Evolutionary conservation across 2,888 invertebrate species (phyloP).

Genomic region (Agrotis clavis): DNA sequence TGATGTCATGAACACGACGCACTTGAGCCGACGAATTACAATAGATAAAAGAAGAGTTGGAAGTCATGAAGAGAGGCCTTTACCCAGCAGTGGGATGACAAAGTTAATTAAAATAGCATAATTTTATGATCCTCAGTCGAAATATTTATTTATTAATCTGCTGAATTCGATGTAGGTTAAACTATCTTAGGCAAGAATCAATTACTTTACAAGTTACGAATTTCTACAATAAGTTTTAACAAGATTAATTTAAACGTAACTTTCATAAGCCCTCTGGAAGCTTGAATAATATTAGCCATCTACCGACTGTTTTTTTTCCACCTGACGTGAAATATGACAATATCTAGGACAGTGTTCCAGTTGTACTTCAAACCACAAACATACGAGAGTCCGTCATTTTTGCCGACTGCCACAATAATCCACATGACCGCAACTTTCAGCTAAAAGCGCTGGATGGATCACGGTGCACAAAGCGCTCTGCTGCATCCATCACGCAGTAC

Average conservation of each 20-base stretch:
- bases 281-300: neutral
- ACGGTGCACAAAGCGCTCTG: slow-evolving; percentile 32
- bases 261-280: neutral
- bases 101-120: too few relatives aligned
- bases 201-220: too few relatives aligned
- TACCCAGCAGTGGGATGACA: too few relatives aligned
- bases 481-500: slow-evolving; percentile 14
- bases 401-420: slow-evolving; percentile 23
- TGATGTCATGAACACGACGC: too few relatives aligned
- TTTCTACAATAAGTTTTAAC: too few relatives aligned
- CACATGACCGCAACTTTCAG: slow-evolving; percentile 27
- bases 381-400: slow-evolving; percentile 29
- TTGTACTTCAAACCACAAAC: slow-evolving; percentile 15
- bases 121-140: too few relatives aligned
- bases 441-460: slow-evolving; percentile 31
- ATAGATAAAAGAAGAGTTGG: neutral
- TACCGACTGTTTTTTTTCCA: neutral
- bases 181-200: too few relatives aligned
- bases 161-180: too few relatives aligned
- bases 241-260: too few relatives aligned
- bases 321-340: neutral
- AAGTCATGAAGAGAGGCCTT: too few relatives aligned
- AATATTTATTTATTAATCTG: too few relatives aligned
- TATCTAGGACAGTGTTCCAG: neutral
- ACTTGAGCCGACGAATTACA: neutral